Evolutionary conservation across 2,113 vertebrate species (phyloP).

Genomic region (Labeo rohita): DNA sequence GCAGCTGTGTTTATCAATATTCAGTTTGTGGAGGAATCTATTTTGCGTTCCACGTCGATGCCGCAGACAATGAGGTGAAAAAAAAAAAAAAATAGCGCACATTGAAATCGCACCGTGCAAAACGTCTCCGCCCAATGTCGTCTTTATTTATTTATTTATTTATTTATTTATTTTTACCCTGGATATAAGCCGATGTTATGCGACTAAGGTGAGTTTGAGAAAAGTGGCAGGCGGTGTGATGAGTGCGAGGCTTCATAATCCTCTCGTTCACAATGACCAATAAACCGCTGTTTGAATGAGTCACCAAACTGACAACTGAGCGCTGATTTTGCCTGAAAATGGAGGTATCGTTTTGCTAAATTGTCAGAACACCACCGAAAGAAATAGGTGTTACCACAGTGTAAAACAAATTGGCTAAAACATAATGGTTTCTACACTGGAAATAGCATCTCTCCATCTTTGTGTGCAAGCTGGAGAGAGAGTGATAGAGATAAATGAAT

Average conservation of each 20-base stretch:
- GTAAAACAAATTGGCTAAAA: neutral
- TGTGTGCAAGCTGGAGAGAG: neutral
- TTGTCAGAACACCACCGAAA: neutral
- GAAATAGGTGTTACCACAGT: neutral
- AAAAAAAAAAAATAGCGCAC: neutral
- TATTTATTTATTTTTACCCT: neutral
- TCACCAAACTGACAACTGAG: constrained; percentile 18
- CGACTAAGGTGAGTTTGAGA: neutral
- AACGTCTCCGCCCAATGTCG: neutral
- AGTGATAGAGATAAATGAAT: neutral
- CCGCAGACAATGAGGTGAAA: constrained; percentile 39
- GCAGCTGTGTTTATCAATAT: neutral
- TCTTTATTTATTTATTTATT: neutral
- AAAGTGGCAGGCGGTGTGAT: neutral
- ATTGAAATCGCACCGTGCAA: neutral
- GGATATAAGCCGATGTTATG: neutral
- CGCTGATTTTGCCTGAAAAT: too few species aligned
- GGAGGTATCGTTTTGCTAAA: too few species aligned
- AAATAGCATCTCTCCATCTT: neutral
- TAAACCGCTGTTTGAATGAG: constrained; percentile 19
- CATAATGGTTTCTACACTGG: neutral
- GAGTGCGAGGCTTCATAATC: constrained; percentile 12
- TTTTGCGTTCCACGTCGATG: constrained; percentile 23
- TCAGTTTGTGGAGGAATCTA: neutral
- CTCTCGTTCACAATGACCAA: neutral